These are phyloP conservation scores for Mobula hypostoma DNA, from an alignment of 2,113 vertebrate species.

Conservation along the genomic window DNA sequence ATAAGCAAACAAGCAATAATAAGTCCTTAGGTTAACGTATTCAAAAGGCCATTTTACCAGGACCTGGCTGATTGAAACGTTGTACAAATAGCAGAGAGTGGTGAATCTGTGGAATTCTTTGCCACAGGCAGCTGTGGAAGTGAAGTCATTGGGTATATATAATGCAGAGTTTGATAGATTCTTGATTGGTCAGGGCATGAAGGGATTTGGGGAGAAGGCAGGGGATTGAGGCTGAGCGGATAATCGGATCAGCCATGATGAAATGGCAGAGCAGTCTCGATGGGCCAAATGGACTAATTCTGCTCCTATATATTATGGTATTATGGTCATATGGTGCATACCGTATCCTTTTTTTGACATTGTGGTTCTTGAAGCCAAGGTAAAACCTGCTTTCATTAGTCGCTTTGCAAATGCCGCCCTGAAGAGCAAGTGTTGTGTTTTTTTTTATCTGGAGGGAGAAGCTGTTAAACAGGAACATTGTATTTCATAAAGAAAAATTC, in stretches of 20 bases:
- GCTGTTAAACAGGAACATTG: neutral
- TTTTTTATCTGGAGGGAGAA: neutral
- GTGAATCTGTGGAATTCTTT: no score
- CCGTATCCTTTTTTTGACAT: neutral
- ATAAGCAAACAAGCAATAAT: neutral
- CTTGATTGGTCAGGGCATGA: no score
- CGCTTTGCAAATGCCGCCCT: neutral
- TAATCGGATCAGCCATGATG: no score
- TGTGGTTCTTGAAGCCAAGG: neutral
- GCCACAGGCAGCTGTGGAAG: no score
- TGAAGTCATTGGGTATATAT: no score
- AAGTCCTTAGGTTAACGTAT: neutral
- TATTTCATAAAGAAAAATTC: neutral
- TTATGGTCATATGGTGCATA: no score
- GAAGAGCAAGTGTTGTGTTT: neutral
- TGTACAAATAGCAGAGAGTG: neutral
- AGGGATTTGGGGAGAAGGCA: no score
- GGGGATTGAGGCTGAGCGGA: no score
- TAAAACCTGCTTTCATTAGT: neutral
- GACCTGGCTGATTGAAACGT: neutral
- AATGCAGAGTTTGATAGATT: no score
- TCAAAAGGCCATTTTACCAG: constrained; percentile 19
- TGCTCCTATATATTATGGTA: no score
- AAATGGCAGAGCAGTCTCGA: no score
- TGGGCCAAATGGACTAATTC: no score